Evolutionary conservation across 1,140 invertebrate species (phyloP).

Genomic region (Calephelis nemesis): DNA sequence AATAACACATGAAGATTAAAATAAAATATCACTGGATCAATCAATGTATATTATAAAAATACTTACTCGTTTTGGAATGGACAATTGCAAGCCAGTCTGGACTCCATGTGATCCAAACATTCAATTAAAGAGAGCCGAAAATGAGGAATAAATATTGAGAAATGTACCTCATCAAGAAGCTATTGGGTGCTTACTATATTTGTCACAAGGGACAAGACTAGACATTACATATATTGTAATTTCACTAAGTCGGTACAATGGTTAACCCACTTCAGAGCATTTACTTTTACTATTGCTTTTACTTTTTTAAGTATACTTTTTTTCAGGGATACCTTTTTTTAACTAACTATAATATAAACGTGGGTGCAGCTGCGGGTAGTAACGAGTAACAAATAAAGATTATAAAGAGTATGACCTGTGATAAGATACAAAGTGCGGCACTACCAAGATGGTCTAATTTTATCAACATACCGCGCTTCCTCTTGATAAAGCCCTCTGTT

Average conservation of each 20-base stretch:
- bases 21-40: slow-evolving; percentile 23
- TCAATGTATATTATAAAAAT: slow-evolving; percentile 22
- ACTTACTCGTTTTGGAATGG: slow-evolving; percentile 18
- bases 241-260: not conserved
- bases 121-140: slow-evolving; percentile 22
- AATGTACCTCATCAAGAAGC: slow-evolving; percentile 22
- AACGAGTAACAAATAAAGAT: slow-evolving; percentile 44
- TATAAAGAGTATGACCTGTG: slow-evolving; percentile 46
- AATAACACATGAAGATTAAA: slow-evolving; percentile 18
- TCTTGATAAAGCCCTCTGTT: slow-evolving; percentile 50
- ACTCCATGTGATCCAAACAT: slow-evolving; percentile 28
- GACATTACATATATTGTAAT: slow-evolving; percentile 14
- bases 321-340: too few relatives aligned
- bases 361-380: too few relatives aligned
- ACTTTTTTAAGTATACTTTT: too few relatives aligned
- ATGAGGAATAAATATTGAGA: slow-evolving; percentile 22
- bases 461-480: slow-evolving; percentile 50
- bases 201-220: slow-evolving; percentile 30
- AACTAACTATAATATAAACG: too few relatives aligned
- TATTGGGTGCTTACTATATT: slow-evolving; percentile 29
- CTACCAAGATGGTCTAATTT: slow-evolving; percentile 42
- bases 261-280: slow-evolving; percentile 23
- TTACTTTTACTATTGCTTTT: too few relatives aligned
- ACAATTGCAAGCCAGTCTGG: slow-evolving; percentile 18
- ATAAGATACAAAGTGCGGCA: slow-evolving; percentile 57